A percentile compares a stretch with the other conserved stretches of the same genome.
These are phyloP conservation scores for Odobenus rosmarus DNA, from an alignment of 2,113 vertebrate species.

Conservation along the genomic window DNA sequence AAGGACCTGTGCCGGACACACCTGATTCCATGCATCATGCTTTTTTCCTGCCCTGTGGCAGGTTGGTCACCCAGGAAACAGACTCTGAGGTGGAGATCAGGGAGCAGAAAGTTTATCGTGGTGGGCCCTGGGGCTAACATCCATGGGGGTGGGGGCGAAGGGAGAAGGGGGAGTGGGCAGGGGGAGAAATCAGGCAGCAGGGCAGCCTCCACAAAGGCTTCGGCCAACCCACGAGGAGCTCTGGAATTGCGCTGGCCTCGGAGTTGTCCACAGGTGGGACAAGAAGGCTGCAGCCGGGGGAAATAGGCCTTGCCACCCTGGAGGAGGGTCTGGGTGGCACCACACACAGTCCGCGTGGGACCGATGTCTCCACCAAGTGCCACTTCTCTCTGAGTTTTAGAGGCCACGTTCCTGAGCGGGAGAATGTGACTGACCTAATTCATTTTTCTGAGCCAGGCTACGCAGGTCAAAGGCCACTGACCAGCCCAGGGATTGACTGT, in stretches of 20 bases:
- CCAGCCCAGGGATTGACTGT: not conserved
- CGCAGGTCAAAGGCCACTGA: not conserved
- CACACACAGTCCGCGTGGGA: not conserved
- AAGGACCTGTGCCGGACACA: not conserved
- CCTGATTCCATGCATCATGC: not conserved
- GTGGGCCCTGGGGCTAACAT: too few relatives aligned
- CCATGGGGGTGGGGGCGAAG: fast-evolving
- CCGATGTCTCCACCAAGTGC: not conserved
- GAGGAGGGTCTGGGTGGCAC: too few relatives aligned
- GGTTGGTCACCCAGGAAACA: not conserved
- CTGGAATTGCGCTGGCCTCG: not conserved
- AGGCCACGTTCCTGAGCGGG: not conserved
- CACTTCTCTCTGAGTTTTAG: not conserved
- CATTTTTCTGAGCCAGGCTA: not conserved
- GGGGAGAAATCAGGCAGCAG: not conserved
- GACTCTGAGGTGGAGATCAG: not conserved
- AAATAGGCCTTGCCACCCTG: not conserved
- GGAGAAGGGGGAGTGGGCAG: not conserved
- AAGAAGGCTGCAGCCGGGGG: not conserved
- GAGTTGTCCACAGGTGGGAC: not conserved
- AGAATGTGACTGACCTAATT: not conserved
- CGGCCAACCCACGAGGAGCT: fast-evolving
- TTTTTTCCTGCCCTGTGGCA: not conserved
- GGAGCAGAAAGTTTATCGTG: not conserved
- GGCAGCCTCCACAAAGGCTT: not conserved